Percentiles rank a stretch among this genome's conserved stretches.
Evolutionary conservation across 92 coral and sea anemone genomes (phyloP).

Genomic region (Galaxea fascicularis): DNA sequence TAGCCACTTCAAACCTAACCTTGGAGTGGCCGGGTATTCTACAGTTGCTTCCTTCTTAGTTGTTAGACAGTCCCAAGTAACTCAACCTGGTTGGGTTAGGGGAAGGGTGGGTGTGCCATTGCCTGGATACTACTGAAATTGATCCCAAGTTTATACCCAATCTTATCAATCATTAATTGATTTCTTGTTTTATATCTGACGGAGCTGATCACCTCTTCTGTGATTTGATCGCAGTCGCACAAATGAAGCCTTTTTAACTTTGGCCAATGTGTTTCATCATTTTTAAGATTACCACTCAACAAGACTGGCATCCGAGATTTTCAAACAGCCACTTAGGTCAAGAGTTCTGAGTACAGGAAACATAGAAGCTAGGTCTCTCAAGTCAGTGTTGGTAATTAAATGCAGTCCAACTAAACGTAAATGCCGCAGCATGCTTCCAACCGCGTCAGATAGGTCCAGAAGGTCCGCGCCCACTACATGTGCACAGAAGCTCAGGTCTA

Average conservation of each 20-base stretch:
- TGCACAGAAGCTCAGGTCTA: neutral
- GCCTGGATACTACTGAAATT: too few species aligned
- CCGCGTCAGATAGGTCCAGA: neutral
- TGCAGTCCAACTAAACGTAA: neutral
- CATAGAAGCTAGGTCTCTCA: constrained; percentile 7
- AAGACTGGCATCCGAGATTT: constrained; percentile 26
- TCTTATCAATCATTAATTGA: constrained; percentile 8
- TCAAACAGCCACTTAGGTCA: neutral
- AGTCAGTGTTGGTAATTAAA: neutral
- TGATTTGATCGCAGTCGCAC: neutral
- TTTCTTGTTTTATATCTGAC: constrained; percentile 31
- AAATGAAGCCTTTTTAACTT: constrained; percentile 12
- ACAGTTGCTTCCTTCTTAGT: too few species aligned
- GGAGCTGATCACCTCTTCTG: neutral
- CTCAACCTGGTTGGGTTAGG: too few species aligned
- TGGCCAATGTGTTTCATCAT: constrained; percentile 3
- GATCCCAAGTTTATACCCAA: too few species aligned
- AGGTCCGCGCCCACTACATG: neutral
- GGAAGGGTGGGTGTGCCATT: too few species aligned
- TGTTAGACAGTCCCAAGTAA: too few species aligned
- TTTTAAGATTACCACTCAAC: constrained; percentile 33
- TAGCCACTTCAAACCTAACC: too few species aligned
- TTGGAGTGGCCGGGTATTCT: too few species aligned
- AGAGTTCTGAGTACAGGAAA: constrained; percentile 35
- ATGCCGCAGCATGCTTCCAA: constrained; percentile 9